phyloP scores from a whole-genome alignment of 2,888 invertebrate genomes.

The Nesidiocoris tenuis region DNA sequence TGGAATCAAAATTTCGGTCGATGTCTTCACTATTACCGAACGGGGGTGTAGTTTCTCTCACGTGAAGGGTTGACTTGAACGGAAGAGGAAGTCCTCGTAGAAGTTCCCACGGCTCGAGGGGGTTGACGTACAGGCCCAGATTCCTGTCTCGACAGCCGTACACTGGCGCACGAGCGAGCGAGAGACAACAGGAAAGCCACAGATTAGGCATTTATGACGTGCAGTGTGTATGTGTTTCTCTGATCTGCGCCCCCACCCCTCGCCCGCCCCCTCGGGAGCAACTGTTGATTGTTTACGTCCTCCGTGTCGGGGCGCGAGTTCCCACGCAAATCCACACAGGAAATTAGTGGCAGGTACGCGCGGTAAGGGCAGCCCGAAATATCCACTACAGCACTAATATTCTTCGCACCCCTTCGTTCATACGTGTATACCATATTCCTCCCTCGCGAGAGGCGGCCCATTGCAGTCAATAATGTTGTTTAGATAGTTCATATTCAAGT shows the following conservation, averaged over 20 bases:
- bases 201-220: background rate
- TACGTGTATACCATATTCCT: too few species aligned
- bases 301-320: slow-evolving; percentile 5
- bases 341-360: slow-evolving; percentile 16
- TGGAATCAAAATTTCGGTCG: too few species aligned
- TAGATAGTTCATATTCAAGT: too few species aligned
- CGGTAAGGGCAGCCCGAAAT: background rate
- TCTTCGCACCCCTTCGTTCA: background rate
- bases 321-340: slow-evolving; percentile 20
- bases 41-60: background rate
- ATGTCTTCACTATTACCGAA: too few species aligned
- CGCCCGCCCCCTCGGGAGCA: background rate
- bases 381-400: background rate
- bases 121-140: background rate
- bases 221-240: background rate
- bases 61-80: background rate
- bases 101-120: slow-evolving; percentile 2
- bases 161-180: background rate
- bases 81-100: background rate
- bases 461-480: too few species aligned
- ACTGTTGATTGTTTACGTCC: slow-evolving; percentile 35
- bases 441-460: too few species aligned
- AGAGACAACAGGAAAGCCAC: background rate
- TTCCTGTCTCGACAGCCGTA: background rate
- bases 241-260: too few species aligned